Evolutionary conservation across 2,888 invertebrate genomes (phyloP).

Genomic region (Tridacna crocea): DNA sequence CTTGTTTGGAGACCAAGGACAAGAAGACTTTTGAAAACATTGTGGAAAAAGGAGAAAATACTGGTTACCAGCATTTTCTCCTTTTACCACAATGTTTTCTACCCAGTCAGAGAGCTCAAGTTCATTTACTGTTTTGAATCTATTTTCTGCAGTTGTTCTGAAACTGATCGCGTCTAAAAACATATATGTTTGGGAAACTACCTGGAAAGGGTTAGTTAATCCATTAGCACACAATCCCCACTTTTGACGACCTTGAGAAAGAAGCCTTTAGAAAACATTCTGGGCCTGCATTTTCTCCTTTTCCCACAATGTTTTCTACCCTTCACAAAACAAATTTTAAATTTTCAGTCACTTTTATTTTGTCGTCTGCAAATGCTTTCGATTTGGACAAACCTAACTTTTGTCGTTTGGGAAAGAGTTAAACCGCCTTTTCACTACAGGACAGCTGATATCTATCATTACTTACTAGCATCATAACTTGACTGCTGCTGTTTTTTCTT

Average conservation of each 20-base stretch:
- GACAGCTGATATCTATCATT: neutral
- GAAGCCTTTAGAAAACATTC: neutral
- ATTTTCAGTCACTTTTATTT: no score
- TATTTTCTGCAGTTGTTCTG: neutral
- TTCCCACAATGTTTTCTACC: neutral
- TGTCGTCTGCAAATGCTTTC: no score
- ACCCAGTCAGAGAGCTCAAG: neutral
- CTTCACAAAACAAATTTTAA: no score
- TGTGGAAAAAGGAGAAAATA: neutral
- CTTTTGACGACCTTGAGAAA: no score
- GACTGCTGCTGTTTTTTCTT: neutral
- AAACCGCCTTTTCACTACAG: no score
- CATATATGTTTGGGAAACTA: neutral
- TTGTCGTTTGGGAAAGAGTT: no score
- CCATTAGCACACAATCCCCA: no score
- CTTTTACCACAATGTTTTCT: neutral
- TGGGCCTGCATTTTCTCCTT: neutral
- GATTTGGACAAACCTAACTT: no score
- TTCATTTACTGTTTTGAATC: neutral
- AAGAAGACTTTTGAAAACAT: neutral
- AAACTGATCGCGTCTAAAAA: neutral
- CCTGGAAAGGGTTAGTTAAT: no score
- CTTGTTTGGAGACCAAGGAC: neutral
- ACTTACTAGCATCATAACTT: constrained; percentile 15
- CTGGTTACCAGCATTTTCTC: neutral